Evolutionary conservation across 2,888 invertebrate genomes (phyloP).

Genomic region (Polyommatus iphigenia): DNA sequence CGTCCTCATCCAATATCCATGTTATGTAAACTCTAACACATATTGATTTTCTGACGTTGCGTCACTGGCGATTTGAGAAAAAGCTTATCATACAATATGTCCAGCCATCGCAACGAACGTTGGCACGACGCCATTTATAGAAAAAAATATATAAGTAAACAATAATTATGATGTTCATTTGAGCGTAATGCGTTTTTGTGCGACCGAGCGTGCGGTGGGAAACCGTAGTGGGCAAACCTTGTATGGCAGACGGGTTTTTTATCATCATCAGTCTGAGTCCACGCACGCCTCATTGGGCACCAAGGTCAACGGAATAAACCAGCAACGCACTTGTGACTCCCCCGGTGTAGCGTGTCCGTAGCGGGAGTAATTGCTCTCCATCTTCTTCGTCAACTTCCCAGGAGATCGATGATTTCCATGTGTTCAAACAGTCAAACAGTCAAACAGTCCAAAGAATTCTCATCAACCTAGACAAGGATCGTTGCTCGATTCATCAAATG

Average conservation of each 20-base stretch:
- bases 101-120: slow-evolving; percentile 18
- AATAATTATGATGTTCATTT: slow-evolving; percentile 18
- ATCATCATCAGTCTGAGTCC: slow-evolving; percentile 19
- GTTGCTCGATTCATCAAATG: no score
- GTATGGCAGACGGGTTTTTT: slow-evolving; percentile 20
- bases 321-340: background rate
- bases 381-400: background rate
- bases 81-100: slow-evolving; percentile 5
- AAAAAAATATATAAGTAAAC: slow-evolving; percentile 20
- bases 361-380: background rate
- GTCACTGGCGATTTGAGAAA: slow-evolving; percentile 1
- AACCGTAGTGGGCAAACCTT: slow-evolving; percentile 23
- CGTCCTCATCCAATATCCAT: background rate
- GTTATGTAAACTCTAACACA: background rate
- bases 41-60: background rate
- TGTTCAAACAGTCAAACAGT: no score
- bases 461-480: no score
- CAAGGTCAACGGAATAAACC: slow-evolving; percentile 21
- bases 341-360: background rate
- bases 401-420: background rate
- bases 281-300: slow-evolving; percentile 12
- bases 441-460: no score
- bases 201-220: slow-evolving; percentile 21
- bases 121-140: slow-evolving; percentile 22
- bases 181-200: slow-evolving; percentile 25